phyloP scores from a whole-genome alignment of 1,140 invertebrate species.

The Drosophila insularis region DNA sequence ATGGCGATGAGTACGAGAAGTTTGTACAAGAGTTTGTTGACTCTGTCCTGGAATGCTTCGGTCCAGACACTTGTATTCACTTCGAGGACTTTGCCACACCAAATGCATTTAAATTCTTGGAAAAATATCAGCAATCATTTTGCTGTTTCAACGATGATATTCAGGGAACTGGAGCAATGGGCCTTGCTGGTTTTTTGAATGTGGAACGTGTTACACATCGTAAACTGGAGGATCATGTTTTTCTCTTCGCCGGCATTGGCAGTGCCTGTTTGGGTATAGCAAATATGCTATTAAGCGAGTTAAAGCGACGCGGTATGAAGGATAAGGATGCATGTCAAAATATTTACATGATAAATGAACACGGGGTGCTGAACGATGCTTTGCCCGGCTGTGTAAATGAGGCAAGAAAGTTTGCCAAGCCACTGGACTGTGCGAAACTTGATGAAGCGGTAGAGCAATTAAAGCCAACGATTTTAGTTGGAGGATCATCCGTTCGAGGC shows the following conservation, averaged over 20 bases:
- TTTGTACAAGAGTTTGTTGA: constrained; percentile 99
- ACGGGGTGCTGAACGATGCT: constrained; percentile 82
- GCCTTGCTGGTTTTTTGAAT: constrained; percentile 94
- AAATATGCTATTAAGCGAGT: constrained; percentile 86
- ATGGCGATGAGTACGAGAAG: constrained; percentile 94
- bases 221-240: constrained; percentile 90
- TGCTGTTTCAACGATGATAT: constrained; percentile 99
- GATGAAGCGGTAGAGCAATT: constrained; percentile 78
- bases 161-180: constrained; percentile 96
- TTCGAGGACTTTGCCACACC: constrained; percentile 98
- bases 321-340: constrained; percentile 88
- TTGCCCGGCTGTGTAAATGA: not conserved
- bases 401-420: constrained; percentile 87
- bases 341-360: constrained; percentile 89
- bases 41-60: constrained; percentile 92
- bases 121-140: constrained; percentile 92
- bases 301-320: constrained; percentile 34
- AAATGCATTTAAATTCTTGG: constrained; percentile 94
- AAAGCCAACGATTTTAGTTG: constrained; percentile 86
- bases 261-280: constrained; percentile 95
- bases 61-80: constrained; percentile 92
- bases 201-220: constrained; percentile 91
- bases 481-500: constrained; percentile 89
- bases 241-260: constrained; percentile 97
- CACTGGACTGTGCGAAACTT: constrained; percentile 86